Conservation (phyloP, 1,140 invertebrate species). For the Nymphalis io region DNA sequence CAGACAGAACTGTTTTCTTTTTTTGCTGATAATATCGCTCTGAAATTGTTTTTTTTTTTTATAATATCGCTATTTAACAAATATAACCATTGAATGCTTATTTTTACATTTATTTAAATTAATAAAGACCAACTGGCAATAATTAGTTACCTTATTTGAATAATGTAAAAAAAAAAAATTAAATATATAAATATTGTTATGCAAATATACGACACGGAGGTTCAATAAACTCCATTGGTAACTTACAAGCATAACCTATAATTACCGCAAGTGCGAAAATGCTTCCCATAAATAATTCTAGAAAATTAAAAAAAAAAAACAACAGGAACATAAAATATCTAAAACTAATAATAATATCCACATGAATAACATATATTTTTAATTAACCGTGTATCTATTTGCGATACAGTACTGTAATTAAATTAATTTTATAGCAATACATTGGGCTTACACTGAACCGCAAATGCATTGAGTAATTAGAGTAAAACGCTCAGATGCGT, state of each 20-base stretch:
- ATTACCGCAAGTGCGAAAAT: neutral
- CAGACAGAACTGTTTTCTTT: no score
- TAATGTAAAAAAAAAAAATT: neutral
- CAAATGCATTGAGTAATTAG: conserved; percentile 30
- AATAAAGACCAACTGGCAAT: no score
- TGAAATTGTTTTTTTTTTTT: no score
- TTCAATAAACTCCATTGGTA: neutral
- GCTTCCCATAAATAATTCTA: neutral
- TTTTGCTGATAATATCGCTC: no score
- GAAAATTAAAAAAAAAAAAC: neutral
- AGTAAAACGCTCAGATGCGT: conserved; percentile 42
- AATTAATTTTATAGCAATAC: conserved; percentile 35
- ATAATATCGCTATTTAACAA: no score
- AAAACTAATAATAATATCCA: neutral
- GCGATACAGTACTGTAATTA: conserved; percentile 17
- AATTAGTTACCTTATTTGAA: no score
- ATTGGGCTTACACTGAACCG: conserved; percentile 15
- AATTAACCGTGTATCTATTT: conserved; percentile 21
- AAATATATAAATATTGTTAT: neutral
- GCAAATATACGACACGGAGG: neutral
- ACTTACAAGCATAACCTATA: neutral
- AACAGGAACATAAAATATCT: neutral
- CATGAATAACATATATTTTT: neutral
- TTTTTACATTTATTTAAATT: no score
- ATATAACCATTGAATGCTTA: no score